A percentile compares a stretch with the other conserved stretches of the same genome.
Evolutionary conservation across 2,888 invertebrate species (phyloP).

Genomic region (Troides aeacus): DNA sequence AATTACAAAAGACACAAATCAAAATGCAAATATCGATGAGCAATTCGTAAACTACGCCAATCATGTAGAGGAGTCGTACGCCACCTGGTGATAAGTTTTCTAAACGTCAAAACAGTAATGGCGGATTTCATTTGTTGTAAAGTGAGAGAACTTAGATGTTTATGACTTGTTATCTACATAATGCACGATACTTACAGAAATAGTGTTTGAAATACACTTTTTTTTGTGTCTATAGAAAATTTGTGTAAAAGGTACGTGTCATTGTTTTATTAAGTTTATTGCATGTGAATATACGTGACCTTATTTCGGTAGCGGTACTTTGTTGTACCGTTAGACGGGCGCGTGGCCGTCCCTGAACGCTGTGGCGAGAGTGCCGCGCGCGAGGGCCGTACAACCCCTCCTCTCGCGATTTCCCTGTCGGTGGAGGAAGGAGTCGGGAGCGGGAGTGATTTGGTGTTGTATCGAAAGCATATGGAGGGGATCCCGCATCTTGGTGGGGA

Average conservation of each 20-base stretch:
- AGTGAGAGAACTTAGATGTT: constrained; percentile 52
- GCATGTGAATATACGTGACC: constrained; percentile 68
- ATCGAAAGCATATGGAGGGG: constrained; percentile 74
- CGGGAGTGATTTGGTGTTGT: constrained; percentile 76
- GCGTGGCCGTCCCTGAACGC: constrained; percentile 49
- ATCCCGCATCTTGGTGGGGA: constrained; percentile 78
- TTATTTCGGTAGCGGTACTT: constrained; percentile 74
- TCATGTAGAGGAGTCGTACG: constrained; percentile 47
- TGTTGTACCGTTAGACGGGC: constrained; percentile 71
- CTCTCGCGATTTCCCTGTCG: constrained; percentile 72
- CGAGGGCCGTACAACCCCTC: constrained; percentile 71
- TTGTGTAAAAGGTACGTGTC: constrained; percentile 49
- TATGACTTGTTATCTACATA: constrained; percentile 39
- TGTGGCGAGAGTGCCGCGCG: constrained; percentile 48
- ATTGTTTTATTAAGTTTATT: constrained; percentile 34
- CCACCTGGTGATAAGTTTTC: constrained; percentile 58
- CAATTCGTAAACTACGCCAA: constrained; percentile 43
- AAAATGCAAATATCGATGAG: constrained; percentile 21
- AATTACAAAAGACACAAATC: neutral
- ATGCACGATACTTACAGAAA: neutral
- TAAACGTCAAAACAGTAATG: constrained; percentile 61
- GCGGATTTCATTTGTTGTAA: constrained; percentile 68
- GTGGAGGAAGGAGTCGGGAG: constrained; percentile 78
- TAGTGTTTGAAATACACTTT: constrained; percentile 2
- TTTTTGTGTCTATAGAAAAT: constrained; percentile 21